Percentiles rank a stretch among this genome's conserved stretches.
Conservation (phyloP, 1,140 invertebrate species). For the Drosophila biarmipes region DNA sequence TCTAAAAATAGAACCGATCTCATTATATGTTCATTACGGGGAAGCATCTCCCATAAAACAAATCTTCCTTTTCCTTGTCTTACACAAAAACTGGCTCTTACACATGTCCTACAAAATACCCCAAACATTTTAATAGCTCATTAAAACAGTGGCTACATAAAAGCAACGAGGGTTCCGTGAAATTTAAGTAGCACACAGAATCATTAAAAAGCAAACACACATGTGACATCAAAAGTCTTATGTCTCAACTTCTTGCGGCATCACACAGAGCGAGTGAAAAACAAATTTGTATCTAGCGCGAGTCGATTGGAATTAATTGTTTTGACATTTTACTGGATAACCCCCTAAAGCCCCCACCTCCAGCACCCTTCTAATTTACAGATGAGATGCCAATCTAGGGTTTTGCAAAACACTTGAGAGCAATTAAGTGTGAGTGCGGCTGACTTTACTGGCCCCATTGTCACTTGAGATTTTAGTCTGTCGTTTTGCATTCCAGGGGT, state of each 20-base stretch:
- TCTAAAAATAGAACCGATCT: constrained; percentile 19
- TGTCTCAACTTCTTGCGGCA: constrained; percentile 31
- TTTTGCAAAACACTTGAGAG: constrained; percentile 42
- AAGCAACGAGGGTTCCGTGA: constrained; percentile 37
- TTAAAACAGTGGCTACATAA: constrained; percentile 40
- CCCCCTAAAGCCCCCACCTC: neutral
- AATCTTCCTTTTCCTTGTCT: constrained; percentile 19
- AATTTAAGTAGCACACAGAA: constrained; percentile 64
- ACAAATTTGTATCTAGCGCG: constrained; percentile 43
- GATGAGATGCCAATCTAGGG: constrained; percentile 29
- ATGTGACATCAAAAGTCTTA: constrained; percentile 60
- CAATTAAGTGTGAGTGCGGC: constrained; percentile 33
- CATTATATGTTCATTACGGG: constrained; percentile 9
- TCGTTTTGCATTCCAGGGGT: constrained; percentile 36
- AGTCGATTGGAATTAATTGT: constrained; percentile 70
- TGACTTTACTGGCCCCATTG: constrained; percentile 3
- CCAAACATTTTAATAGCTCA: constrained; percentile 70
- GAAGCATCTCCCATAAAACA: constrained; percentile 25
- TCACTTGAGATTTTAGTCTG: constrained; percentile 14
- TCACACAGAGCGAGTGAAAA: neutral
- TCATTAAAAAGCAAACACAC: constrained; percentile 61
- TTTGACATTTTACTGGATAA: constrained; percentile 54
- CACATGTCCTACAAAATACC: constrained; percentile 36
- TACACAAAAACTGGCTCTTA: constrained; percentile 14
- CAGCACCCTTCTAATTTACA: neutral